Base-by-base conservation (phyloP, 1,140 invertebrate genomes). In the Papilio xuthus region DNA sequence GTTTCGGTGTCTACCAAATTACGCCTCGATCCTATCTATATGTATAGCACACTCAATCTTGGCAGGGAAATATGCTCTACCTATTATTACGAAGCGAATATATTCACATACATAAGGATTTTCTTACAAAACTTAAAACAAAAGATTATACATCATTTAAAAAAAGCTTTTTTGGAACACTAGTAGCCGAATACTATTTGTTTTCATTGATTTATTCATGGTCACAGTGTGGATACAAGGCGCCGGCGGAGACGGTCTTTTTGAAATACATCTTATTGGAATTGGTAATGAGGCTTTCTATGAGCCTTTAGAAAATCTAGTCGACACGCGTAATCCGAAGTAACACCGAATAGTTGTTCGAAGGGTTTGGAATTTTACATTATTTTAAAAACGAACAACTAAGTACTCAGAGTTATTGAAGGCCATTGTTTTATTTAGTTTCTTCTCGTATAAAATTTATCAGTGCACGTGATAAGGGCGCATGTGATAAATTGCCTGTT, bases 1-100 rank as follows among this genome's bases (percentile, higher is more conserved):
- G 94, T 92, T 94, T 94, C 93, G 94, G 94, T 94, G 92, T 94
- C 94, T 94, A 94, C 94, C 93, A 94, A 93, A 94, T 94, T 94
- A 94, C 94, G 94, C 94, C 88, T 89, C 88, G 71, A 83, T 92
- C 85, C 88, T 92, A 90, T 92, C 86, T 91, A 89, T 88, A 92
- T 88, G 87, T 92, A 91, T 80, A 89, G 79, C 85, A 81, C 83
- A 89, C 77, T 86, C 84, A 88, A 90, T 90, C 88, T 90, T 87
- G 84, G 82, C 85, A 87, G 76, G 87, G 89, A 91, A 92, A 93
- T 91, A 91, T 92, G 90, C 92, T 92, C 91, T 89, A 90, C 90
- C 88, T 87, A 89, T 91, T 93, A 90, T 91, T 84, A 81, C 53
- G 76, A 70, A 77, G 10, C 80, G 92, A 89, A 92, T 92, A 93